Base-by-base conservation (phyloP, 2,113 vertebrate species). In the Sakesphorus luctuosus region DNA sequence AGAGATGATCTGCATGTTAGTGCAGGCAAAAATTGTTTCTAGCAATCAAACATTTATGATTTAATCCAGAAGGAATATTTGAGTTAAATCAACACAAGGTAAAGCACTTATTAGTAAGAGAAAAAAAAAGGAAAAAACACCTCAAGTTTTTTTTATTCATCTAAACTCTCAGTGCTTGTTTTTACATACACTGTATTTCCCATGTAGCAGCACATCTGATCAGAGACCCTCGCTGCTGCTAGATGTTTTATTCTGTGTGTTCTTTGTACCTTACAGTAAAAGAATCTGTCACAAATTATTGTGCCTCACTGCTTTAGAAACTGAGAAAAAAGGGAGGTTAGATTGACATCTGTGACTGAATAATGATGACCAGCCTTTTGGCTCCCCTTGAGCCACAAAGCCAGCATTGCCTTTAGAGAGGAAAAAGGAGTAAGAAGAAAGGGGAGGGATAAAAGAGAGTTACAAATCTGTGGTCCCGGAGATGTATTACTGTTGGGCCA, bases 361-460 rank as follows among this genome's bases (percentile, higher is more conserved):
- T 99, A 99, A 99, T 99, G 98, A 99, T 98, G 98, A 98, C 98
- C 98, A 98, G 98, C 98, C 98, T 98, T 99, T 98, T 98, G 98
- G 98, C 98, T 99, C 98, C 98, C 98, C 98, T 99, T 99, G 98
- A 99, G 99, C 98, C 98, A 98, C 98, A 98, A 98, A 99, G 98
- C 98, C 97, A 98, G 98, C 98, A 97, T 97, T 98, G 97, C 97
- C 96, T 98, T 98, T 98, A 98, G 98, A 98, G 97, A 97, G 97
- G 98, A 98, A 97, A 99, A 98, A 98, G 98, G 97, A 96, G 97
- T 97, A 97, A 98, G 98, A 98, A 98, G 98, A 99, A 99, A 99
- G 98, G 97, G 97, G 97, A 97, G 97, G 98, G 98, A 98, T 98
- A 98, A 98, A 98, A 98, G 98, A 98, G 98, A 97, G 97, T 98